Evolutionary conservation across 1,140 invertebrate species (phyloP).

Genomic region (Papilio polytes): DNA sequence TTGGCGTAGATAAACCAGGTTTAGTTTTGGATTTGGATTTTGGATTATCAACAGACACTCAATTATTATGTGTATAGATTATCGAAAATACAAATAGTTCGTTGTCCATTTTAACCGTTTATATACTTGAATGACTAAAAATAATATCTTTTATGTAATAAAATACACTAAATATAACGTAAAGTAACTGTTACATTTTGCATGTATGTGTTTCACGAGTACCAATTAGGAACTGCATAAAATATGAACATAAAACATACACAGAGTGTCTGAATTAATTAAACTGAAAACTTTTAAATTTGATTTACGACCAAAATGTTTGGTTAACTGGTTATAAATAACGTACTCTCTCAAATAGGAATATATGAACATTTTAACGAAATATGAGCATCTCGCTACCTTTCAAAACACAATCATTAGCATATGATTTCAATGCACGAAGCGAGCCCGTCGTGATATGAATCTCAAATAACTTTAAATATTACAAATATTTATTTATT

Average conservation of each 20-base stretch:
- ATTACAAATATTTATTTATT: slow-evolving; percentile 26
- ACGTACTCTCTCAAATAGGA: neutral
- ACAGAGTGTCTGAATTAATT: neutral
- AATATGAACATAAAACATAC: neutral
- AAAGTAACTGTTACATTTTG: no score
- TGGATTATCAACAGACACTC: no score
- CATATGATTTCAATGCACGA: slow-evolving; percentile 55
- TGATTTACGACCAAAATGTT: slow-evolving; percentile 1
- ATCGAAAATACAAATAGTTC: no score
- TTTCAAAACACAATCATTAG: slow-evolving; percentile 56
- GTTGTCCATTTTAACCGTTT: no score
- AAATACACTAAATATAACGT: no score
- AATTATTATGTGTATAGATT: no score
- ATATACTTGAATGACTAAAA: no score
- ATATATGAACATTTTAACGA: slow-evolving; percentile 17
- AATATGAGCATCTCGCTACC: slow-evolving; percentile 40
- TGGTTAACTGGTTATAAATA: slow-evolving; percentile 18
- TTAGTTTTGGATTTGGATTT: no score
- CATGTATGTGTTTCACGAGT: no score
- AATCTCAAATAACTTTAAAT: slow-evolving; percentile 48
- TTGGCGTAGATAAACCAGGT: no score
- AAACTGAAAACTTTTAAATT: neutral
- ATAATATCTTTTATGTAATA: no score
- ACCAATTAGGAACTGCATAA: neutral
- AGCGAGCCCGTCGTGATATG: slow-evolving; percentile 48